These are phyloP conservation scores for Dromaius novaehollandiae DNA, from an alignment of 2,113 vertebrate genomes.

Conservation along the genomic window DNA sequence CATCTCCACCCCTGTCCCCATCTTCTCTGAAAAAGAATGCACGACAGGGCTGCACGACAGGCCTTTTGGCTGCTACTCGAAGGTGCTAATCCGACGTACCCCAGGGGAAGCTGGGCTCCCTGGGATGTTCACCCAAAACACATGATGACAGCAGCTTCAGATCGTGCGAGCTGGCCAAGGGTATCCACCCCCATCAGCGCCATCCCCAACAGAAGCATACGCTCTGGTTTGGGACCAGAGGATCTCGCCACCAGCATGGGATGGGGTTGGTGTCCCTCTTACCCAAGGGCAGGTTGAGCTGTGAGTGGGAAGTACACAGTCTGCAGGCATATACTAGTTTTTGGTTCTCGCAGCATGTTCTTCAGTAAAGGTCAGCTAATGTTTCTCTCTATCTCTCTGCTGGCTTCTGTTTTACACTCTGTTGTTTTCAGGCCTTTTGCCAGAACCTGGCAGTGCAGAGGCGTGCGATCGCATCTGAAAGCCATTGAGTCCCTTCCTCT, in stretches of 20 bases:
- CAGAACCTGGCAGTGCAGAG: neutral
- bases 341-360: neutral
- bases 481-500: neutral
- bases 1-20: neutral
- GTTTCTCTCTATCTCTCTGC: neutral
- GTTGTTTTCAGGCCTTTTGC: neutral
- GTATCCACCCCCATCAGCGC: neutral
- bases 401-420: neutral
- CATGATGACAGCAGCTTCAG: rapidly evolving
- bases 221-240: no score
- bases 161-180: rapidly evolving
- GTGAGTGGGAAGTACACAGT: neutral
- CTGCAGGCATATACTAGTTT: neutral
- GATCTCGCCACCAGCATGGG: no score
- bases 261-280: neutral
- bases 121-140: rapidly evolving
- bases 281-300: no score
- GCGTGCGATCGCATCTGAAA: neutral
- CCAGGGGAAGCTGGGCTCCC: neutral
- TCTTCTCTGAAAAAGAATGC: neutral
- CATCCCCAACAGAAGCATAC: neutral
- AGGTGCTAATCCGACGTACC: neutral
- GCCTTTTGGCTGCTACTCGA: neutral
- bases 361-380: neutral
- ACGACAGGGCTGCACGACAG: neutral